These are phyloP conservation scores for Phrynocephalus forsythii DNA, from an alignment of 2,797 vertebrate genomes.

Conservation along the genomic window DNA sequence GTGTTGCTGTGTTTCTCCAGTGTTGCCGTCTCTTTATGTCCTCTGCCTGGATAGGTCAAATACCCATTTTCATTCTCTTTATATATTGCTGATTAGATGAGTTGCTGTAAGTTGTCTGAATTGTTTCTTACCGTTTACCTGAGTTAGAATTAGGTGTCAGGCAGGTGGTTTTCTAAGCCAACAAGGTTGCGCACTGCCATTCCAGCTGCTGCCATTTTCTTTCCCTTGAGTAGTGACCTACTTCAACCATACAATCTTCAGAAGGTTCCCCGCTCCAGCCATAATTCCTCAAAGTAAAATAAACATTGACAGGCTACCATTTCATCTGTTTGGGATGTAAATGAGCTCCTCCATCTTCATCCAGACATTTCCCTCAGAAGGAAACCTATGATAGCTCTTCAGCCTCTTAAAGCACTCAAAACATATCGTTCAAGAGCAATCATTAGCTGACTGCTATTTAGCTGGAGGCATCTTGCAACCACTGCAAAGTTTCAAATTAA, in stretches of 20 bases:
- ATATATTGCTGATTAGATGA: neutral
- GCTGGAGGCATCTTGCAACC: constrained; percentile 71
- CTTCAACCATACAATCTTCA: neutral
- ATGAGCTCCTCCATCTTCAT: constrained; percentile 22
- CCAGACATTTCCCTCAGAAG: constrained; percentile 43
- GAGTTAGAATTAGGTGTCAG: neutral
- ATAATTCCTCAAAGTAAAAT: constrained; percentile 13
- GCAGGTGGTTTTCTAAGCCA: neutral
- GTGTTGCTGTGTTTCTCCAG: neutral
- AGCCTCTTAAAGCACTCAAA: constrained; percentile 33
- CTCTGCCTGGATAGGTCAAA: neutral
- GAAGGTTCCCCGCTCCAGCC: neutral
- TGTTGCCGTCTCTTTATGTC: neutral
- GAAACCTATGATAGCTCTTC: neutral
- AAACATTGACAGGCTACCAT: neutral
- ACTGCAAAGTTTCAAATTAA: constrained; percentile 76
- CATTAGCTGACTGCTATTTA: constrained; percentile 71
- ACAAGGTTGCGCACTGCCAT: neutral
- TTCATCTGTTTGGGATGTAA: constrained; percentile 39
- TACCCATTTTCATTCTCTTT: neutral
- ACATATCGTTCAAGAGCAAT: constrained; percentile 66
- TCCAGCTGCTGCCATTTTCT: neutral
- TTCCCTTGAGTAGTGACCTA: neutral
- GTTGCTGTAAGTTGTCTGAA: neutral
- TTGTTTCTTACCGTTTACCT: neutral